Evolutionary conservation across 2,113 vertebrate genomes (phyloP).

Genomic region (Chlorodrepanis virens): DNA sequence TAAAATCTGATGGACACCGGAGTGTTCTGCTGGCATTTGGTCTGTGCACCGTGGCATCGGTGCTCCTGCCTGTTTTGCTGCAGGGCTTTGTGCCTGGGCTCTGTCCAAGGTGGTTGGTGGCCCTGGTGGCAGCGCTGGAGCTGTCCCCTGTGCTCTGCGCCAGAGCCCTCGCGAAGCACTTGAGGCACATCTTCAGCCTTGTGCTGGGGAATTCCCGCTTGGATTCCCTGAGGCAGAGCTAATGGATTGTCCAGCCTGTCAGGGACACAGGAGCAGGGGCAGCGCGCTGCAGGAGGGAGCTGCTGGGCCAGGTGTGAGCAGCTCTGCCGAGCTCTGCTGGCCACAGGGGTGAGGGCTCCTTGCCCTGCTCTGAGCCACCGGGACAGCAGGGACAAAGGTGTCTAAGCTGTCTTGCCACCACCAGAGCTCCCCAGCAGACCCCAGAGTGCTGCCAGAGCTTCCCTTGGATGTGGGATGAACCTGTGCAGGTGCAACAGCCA

Average conservation of each 20-base stretch:
- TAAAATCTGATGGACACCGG: too few relatives aligned
- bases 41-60: background rate
- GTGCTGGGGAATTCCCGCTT: background rate
- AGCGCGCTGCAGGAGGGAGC: background rate
- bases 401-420: too few relatives aligned
- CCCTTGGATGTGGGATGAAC: accelerated
- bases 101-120: accelerated
- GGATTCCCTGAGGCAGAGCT: background rate
- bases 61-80: background rate
- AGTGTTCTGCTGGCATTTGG: background rate
- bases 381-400: background rate
- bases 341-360: accelerated
- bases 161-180: accelerated
- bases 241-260: accelerated
- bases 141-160: accelerated
- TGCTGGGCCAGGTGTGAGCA: accelerated
- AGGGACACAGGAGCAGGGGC: background rate
- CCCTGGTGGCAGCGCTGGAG: accelerated
- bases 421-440: accelerated
- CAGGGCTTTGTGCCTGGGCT: background rate
- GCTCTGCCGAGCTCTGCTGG: accelerated
- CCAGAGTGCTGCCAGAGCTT: accelerated
- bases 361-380: background rate
- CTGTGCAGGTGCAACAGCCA: accelerated
- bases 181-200: background rate